A percentile compares a stretch with the other conserved stretches of the same genome.
Evolutionary conservation across 2,888 invertebrate species (phyloP).

Genomic region (Syritta pipiens): DNA sequence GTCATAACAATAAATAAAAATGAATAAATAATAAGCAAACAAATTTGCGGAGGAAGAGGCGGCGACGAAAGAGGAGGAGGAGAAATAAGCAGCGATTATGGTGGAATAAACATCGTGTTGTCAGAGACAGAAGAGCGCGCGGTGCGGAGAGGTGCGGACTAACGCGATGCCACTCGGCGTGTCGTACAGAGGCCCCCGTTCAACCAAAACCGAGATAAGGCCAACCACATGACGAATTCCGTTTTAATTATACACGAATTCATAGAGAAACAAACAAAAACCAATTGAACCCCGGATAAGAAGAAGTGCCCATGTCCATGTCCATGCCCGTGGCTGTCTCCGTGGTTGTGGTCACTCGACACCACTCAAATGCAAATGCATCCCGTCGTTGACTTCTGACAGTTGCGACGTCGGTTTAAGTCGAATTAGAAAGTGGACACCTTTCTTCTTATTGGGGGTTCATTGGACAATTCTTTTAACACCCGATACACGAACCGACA

Average conservation of each 20-base stretch:
- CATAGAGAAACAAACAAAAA: not conserved
- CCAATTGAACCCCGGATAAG: not conserved
- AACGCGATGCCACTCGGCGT: not conserved
- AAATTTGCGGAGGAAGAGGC: not conserved
- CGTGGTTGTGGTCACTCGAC: too few relatives aligned
- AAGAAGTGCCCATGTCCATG: not conserved
- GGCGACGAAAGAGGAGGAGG: not conserved
- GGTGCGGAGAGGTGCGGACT: too few relatives aligned
- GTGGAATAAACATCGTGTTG: constrained; percentile 23
- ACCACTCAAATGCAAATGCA: too few relatives aligned
- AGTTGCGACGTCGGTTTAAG: too few relatives aligned
- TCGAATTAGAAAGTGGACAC: not conserved
- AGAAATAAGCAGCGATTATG: constrained; percentile 1
- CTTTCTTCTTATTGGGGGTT: not conserved
- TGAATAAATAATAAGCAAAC: not conserved
- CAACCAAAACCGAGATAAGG: constrained; percentile 27
- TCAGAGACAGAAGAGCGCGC: too few relatives aligned
- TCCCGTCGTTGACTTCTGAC: too few relatives aligned
- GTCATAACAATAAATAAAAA: constrained; percentile 9
- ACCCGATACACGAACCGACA: constrained; percentile 13
- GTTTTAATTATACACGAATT: not conserved
- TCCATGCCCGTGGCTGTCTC: too few relatives aligned
- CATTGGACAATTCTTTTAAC: too few relatives aligned
- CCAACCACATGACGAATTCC: constrained; percentile 38
- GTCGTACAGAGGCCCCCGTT: too few relatives aligned